phyloP scores from a whole-genome alignment of 1,140 invertebrate species.

The Zaprionus gabonicus region DNA sequence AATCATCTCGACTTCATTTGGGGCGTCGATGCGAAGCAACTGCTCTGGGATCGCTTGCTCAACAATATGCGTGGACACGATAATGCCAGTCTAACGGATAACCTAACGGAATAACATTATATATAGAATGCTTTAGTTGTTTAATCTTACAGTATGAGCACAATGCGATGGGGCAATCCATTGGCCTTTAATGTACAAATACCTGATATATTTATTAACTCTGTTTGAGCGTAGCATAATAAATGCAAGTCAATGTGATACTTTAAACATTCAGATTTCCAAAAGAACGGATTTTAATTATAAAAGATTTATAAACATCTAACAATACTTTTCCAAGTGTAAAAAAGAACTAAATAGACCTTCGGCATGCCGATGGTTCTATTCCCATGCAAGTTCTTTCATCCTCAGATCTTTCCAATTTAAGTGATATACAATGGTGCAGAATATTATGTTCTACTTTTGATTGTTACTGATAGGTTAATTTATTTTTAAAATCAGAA shows the following conservation, averaged over 20 bases:
- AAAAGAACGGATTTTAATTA: too few relatives aligned
- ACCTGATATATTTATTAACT: constrained; percentile 32
- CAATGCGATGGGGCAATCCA: constrained; percentile 5
- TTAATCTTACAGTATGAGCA: constrained; percentile 40
- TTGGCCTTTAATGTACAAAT: constrained; percentile 26
- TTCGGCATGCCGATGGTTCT: too few relatives aligned
- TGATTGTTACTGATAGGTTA: too few relatives aligned
- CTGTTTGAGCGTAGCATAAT: constrained; percentile 18
- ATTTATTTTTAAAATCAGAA: too few relatives aligned
- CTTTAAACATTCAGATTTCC: background rate
- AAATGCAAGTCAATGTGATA: constrained; percentile 30
- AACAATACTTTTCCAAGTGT: too few relatives aligned
- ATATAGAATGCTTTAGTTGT: background rate
- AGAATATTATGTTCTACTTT: too few relatives aligned
- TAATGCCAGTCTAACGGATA: constrained; percentile 36
- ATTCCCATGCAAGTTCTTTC: too few relatives aligned
- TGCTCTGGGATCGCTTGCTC: constrained; percentile 85
- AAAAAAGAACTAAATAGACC: too few relatives aligned
- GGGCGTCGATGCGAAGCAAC: constrained; percentile 84
- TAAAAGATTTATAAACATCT: too few relatives aligned
- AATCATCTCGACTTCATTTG: constrained; percentile 87
- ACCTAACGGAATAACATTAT: constrained; percentile 8
- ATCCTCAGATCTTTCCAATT: too few relatives aligned
- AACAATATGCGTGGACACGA: constrained; percentile 74
- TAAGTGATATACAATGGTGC: too few relatives aligned